Percentiles rank a stretch among this genome's conserved stretches.
phyloP scores from a whole-genome alignment of 2,888 invertebrate species.

The Amitus sp. region DNA sequence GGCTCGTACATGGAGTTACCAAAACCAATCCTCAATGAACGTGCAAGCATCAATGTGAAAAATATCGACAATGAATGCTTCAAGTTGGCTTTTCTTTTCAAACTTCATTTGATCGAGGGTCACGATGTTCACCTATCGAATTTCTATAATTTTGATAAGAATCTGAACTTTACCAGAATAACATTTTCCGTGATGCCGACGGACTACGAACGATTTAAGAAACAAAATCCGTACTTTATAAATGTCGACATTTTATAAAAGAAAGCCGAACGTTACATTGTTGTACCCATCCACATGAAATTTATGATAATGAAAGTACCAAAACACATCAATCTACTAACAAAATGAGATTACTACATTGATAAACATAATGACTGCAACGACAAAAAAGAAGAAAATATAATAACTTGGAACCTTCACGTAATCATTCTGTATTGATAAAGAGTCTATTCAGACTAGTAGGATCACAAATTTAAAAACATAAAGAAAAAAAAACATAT shows the following conservation, averaged over 20 bases:
- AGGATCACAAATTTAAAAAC: too few relatives aligned
- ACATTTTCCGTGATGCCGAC: not conserved
- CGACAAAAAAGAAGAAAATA: not conserved
- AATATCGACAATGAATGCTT: not conserved
- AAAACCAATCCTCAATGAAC: constrained; percentile 22
- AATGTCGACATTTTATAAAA: not conserved
- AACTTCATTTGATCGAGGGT: not conserved
- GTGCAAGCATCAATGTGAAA: constrained; percentile 11
- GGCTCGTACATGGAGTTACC: constrained; percentile 37
- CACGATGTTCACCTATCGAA: not conserved
- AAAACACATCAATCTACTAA: not conserved
- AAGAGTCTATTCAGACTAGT: too few relatives aligned
- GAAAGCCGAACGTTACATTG: not conserved
- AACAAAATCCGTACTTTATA: not conserved
- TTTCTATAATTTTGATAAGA: not conserved
- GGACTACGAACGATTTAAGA: not conserved
- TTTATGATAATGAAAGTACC: not conserved
- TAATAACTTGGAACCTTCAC: too few relatives aligned
- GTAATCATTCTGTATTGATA: too few relatives aligned
- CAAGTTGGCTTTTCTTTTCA: not conserved
- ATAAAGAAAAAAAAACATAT: too few relatives aligned
- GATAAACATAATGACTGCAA: too few relatives aligned
- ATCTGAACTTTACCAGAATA: not conserved
- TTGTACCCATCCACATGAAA: not conserved
- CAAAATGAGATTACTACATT: not conserved